Evolutionary conservation across 53 echinoderm and acorn worm genomes (phyloP), one percentile per base, ranked within the genome.

Genomic region (Hippasteria phrygiana): DNA sequence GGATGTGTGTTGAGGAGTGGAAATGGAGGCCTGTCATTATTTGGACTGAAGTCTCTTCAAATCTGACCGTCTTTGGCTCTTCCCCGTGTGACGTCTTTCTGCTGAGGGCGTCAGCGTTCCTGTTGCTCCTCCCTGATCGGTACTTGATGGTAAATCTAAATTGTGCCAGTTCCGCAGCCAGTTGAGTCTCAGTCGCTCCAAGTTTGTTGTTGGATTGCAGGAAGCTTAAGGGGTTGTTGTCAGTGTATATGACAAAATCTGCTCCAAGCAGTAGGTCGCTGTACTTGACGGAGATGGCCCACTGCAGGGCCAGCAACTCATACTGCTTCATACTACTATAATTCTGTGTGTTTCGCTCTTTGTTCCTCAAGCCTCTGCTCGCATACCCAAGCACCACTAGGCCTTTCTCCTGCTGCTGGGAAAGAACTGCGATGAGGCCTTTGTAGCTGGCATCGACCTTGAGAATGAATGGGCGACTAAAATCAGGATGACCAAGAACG

Each of bases 271-370:
- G 82, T 22, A 93, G 54, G 27, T 93, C 93, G 1, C 90, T 22
- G 66, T 73, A 93, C 73, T 93, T 93, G n/a, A 77, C 71, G 5
- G 93, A 73, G 14, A 90, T 72, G 2, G 93, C 93, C 93, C 90
- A 93, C 51, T 78, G 87, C 17, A 85, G n/a, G 24, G 93, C 93
- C 26, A 86, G 62, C 20, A 93, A 35, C 43, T 93, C 93, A 4
- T n/a, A n/a, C n/a, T 90, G 65, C 50, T 93, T 85, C 88, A 92
- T 88, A 42, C 89, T 92, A 9, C 45, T 62, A 51, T 92, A 92
- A 12, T 85, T 65, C 13, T 84, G 31, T 89, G 89, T 93, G 71
- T 93, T 93, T n/a, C 77, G 34, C 45, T 93, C 93, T n/a, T 65
- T 50, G 28, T 65, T 47, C 18, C 85, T 53, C 4, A 93, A 73